These are phyloP conservation scores for Rhopalosiphum nymphaeae DNA, from an alignment of 2,888 invertebrate species.

Conservation along the genomic window DNA sequence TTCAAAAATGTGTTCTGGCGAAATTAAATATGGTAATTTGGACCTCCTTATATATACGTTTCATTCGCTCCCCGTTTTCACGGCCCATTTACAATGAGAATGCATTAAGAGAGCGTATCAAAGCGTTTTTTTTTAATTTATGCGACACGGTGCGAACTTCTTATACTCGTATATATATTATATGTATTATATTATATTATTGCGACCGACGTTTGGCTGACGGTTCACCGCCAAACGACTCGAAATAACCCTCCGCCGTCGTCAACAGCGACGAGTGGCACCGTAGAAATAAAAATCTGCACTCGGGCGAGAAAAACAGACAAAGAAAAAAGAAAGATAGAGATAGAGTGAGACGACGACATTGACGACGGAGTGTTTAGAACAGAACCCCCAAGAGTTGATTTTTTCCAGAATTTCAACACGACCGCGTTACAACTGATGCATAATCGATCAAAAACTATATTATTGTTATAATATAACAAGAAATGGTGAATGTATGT, in stretches of 20 bases:
- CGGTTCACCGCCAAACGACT: constrained; percentile 40
- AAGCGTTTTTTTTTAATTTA: constrained; percentile 55
- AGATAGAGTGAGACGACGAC: background rate
- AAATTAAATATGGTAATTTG: constrained; percentile 64
- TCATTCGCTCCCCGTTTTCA: constrained; percentile 46
- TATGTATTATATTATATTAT: constrained; percentile 22
- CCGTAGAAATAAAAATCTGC: background rate
- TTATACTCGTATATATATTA: background rate
- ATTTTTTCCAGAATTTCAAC: background rate
- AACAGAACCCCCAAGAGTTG: background rate
- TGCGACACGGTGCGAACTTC: constrained; percentile 10
- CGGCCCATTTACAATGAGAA: constrained; percentile 60
- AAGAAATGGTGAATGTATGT: background rate
- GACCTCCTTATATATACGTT: background rate
- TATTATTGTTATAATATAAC: background rate
- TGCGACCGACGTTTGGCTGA: constrained; percentile 53
- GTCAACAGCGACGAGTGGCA: background rate
- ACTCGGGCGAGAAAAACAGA: background rate
- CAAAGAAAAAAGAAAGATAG: too few relatives aligned
- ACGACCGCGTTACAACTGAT: background rate
- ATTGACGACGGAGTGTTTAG: background rate
- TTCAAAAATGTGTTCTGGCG: constrained; percentile 39
- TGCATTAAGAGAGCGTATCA: constrained; percentile 59
- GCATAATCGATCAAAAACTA: background rate
- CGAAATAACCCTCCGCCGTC: constrained; percentile 33